Base-by-base conservation (phyloP, 2,113 vertebrate species). In the Solenodon paradoxus region DNA sequence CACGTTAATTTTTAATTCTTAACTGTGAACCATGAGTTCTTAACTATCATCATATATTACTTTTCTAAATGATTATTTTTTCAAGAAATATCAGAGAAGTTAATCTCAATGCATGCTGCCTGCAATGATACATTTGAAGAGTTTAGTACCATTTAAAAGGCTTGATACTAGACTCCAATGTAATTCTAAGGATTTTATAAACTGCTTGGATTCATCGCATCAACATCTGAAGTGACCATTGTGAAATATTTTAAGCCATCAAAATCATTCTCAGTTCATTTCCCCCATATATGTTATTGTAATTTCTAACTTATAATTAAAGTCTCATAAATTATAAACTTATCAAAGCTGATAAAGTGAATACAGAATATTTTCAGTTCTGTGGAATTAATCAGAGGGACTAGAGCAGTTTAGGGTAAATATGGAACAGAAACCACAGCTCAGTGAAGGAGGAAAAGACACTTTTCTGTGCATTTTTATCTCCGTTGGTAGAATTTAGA, bases 81-180 rank as follows among this genome's bases (percentile, higher is more conserved):
- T 81, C 30, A 24, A 47, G 69, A 64, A 71, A 28, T 9, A 32
- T 53, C 5, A 2, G 35, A 57, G 55, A 68, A 4, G n/a, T 57
- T 15, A 10, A 51, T 57, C 55, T n/a, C 69, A 82, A 0, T 59
- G 45, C 22, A 63, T 69, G 12, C 66, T 64, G 24, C 68, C 74
- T 64, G 28, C 4, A 30, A 57, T 82, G 55, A 78, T 45, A 13
- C 35, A 66, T 59, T 92, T 90, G 68, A 96, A 32, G 59, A 3
- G 35, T 26, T 85, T 57, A 53, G 61, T 85, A 32, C 28, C 49
- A 72, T 55, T 32, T 94, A 61, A 51, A 57, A 74, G n/a, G 42
- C n/a, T 88, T 49, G 28, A 49, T 88, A 45, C 94, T 91, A n/a
- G 94, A 68, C 45, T 79, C 35, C 69, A 74, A 19, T 95, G 53